Base-by-base conservation (phyloP, 2,797 vertebrate genomes). In the Vireo griseus region DNA sequence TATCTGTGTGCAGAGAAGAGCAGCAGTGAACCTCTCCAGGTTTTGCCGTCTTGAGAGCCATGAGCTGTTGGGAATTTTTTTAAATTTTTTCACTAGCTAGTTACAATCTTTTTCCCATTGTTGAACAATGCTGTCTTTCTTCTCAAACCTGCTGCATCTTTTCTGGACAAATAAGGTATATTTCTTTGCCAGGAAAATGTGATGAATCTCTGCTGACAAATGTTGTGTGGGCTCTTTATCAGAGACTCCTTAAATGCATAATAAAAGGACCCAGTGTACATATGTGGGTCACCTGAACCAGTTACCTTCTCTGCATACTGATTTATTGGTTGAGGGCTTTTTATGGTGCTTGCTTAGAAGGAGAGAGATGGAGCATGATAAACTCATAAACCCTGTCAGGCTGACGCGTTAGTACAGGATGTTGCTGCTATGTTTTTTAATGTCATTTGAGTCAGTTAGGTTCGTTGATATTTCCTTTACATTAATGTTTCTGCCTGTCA, bases 261-360 rank as follows among this genome's bases (percentile, higher is more conserved):
- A 62, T 85, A 40, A 85, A 88, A 55, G 71, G 77, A 63, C 31
- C 78, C 57, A 54, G 37, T 63, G 51, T 94, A 73, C 79, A 55
- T 48, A 59, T 3, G 2, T 45, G 50, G 67, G 71, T 87, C 45
- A 86, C 81, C 91, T 92, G 73, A 90, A 76, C 63, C 81, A 90
- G 57, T 80, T 96, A 74, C 55, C 17, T 87, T 90, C 72, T 94
- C 71, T 91, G 50, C 61, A 47, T 47, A 47, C 35, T 87, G 68
- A 92, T 96, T 97, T 68, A 86, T 88, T 3, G 14, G 28, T 83
- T 85, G 92, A 87, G 47, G 28, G 71, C 55, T 90, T 96, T 97
- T 97, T 94, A 94, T 92, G 81, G 76, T 82, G n/a, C 91, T 91
- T 94, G 45, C 86, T 90, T 95, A 92, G 92, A 85, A 89, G 83